A percentile compares a stretch with the other conserved stretches of the same genome.
phyloP scores from a whole-genome alignment of 2,113 vertebrate species.

The Gasterosteus nipponicus region DNA sequence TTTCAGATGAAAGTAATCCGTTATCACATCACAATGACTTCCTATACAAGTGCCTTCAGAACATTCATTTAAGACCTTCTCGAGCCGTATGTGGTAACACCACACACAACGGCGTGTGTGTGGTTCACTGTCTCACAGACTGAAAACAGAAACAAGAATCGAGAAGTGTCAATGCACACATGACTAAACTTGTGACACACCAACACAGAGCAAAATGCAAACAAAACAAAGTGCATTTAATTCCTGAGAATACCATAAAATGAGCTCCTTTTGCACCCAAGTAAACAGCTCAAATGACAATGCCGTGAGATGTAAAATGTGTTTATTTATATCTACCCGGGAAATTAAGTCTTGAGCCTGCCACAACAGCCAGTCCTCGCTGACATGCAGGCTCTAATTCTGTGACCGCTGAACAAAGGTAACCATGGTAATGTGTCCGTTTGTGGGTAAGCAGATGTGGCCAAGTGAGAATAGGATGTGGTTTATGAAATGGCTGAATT shows the following conservation, averaged over 20 bases:
- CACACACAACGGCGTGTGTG: too few species aligned
- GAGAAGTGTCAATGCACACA: constrained; percentile 10
- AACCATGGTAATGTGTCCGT: background rate
- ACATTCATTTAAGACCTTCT: too few species aligned
- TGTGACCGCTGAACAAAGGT: background rate
- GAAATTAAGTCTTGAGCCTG: constrained; percentile 90
- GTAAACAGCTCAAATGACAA: background rate
- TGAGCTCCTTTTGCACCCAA: background rate
- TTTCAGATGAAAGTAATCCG: too few species aligned
- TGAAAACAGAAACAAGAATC: constrained; percentile 23
- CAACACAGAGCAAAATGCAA: background rate
- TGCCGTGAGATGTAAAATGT: background rate
- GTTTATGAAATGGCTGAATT: background rate
- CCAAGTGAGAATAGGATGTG: background rate
- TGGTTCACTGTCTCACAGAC: too few species aligned
- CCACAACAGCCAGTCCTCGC: constrained; percentile 96
- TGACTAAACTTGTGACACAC: background rate
- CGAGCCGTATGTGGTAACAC: too few species aligned
- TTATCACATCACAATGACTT: too few species aligned
- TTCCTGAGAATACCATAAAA: background rate
- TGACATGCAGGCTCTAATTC: constrained; percentile 66
- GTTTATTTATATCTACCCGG: constrained; percentile 82
- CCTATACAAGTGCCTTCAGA: too few species aligned
- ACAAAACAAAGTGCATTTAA: background rate
- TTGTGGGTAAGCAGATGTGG: background rate